Base-by-base conservation (phyloP, 2,797 vertebrate species). In the Pyrocephalus nanus region DNA sequence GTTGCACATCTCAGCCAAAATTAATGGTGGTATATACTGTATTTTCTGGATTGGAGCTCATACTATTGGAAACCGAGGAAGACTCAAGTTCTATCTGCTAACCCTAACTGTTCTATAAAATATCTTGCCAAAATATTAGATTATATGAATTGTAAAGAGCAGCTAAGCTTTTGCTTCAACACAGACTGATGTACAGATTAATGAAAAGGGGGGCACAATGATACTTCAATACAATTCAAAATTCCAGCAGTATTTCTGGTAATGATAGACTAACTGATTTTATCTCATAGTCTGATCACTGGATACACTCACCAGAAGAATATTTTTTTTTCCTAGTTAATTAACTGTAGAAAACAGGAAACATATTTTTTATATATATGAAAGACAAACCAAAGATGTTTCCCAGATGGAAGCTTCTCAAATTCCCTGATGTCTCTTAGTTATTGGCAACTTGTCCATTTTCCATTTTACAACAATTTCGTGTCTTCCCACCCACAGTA, bases 391-490 rank as follows among this genome's bases (percentile, higher is more conserved):
- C 1, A 0, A 95, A 86, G 67, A 78, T 73, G 60, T 84, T 93
- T 81, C 85, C 85, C 85, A 94, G 54, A 90, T 71, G 82, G 73
- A 95, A 93, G 26, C 45, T 90, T 92, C 91, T 86, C 73, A 86
- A 60, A 88, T 81, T 93, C 66, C 77, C 66, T 76, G 70, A 91
- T 92, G 79, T 81, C 54, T 78, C 73, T 88, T 48, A 81, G 66
- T 82, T 91, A 91, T 77, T 96, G 95, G 95, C 87, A 95, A 86
- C 51, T 58, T 86, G 64, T 94, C 86, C 74, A 61, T 95, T 96
- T 96, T 91, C 79, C 48, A 70, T 92, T 96, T 92, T 38, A 88
- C 62, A 93, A 64, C 29, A 81, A 92, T 91, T 93, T 86, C 65
- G 57, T 1, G 2, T 94, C 92, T 94, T 93, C 60, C 70, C 66